Conservation (phyloP, 2,888 invertebrate species). For the Leptinotarsa peninsularis region DNA sequence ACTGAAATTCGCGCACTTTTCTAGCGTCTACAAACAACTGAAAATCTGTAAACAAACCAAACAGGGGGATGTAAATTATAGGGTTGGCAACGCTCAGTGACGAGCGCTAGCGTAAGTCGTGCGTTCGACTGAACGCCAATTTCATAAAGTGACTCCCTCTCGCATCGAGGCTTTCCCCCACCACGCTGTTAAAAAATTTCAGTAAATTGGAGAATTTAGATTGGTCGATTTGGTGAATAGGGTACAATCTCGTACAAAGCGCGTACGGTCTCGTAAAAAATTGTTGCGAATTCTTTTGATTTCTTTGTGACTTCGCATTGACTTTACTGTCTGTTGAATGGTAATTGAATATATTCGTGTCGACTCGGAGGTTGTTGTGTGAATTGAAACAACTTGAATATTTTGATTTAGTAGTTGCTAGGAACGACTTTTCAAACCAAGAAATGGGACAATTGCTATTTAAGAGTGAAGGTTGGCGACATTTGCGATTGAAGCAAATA, state of each 20-base stretch:
- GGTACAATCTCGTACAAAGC: slow-evolving; percentile 48
- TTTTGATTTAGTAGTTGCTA: slow-evolving; percentile 15
- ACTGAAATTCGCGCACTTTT: slow-evolving; percentile 25
- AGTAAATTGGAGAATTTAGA: slow-evolving; percentile 54
- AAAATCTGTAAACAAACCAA: slow-evolving; percentile 40
- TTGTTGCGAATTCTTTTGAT: slow-evolving; percentile 35
- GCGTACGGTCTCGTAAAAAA: slow-evolving; percentile 34
- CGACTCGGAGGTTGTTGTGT: slow-evolving; percentile 16
- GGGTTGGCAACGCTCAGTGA: slow-evolving; percentile 39
- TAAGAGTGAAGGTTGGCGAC: not conserved
- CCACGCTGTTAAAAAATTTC: slow-evolving; percentile 49
- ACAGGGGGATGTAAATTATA: slow-evolving; percentile 38
- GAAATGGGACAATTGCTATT: slow-evolving; percentile 5
- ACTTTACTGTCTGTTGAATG: slow-evolving; percentile 31
- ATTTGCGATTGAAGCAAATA: not conserved
- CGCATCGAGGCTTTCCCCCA: slow-evolving; percentile 41
- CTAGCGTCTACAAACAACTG: slow-evolving; percentile 12
- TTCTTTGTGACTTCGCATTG: slow-evolving; percentile 24
- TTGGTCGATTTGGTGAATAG: slow-evolving; percentile 51
- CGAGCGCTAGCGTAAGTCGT: slow-evolving; percentile 41
- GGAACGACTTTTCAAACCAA: not conserved
- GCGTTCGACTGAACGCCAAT: slow-evolving; percentile 45
- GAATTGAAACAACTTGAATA: slow-evolving; percentile 15
- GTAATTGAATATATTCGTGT: slow-evolving; percentile 25
- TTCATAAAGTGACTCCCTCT: slow-evolving; percentile 46